Conservation (phyloP, 2,797 vertebrate species). For the Gastrophryne carolinensis region DNA sequence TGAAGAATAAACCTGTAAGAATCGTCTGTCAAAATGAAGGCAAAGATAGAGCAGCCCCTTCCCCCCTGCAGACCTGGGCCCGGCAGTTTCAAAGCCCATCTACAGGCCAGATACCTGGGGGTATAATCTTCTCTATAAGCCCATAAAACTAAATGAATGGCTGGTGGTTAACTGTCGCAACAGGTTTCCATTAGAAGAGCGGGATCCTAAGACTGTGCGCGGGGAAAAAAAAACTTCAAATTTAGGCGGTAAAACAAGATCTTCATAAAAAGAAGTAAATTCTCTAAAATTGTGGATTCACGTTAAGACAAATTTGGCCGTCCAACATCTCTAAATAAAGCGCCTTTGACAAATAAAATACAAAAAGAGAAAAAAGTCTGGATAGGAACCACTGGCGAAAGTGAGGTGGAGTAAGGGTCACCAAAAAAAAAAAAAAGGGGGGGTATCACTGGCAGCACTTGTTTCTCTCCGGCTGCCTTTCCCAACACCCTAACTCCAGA, state of each 20-base stretch:
- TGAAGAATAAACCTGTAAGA: too few species aligned
- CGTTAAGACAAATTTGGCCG: not conserved
- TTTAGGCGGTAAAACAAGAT: conserved; percentile 6
- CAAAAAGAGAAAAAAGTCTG: not conserved
- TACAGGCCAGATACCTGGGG: too few species aligned
- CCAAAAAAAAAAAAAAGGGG: not conserved
- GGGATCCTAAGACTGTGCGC: not conserved
- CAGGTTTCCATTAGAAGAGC: too few species aligned
- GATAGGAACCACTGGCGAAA: not conserved
- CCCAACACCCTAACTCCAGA: conserved; percentile 95
- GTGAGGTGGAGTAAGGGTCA: not conserved
- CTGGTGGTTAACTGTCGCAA: too few species aligned
- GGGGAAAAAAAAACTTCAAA: not conserved
- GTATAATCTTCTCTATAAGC: too few species aligned
- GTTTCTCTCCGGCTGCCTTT: conserved; percentile 27
- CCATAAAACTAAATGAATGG: too few species aligned
- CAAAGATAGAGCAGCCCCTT: too few species aligned
- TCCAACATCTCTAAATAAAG: not conserved
- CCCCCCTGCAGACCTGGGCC: not conserved
- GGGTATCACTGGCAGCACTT: not conserved
- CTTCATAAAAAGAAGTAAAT: conserved; percentile 17
- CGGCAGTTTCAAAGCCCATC: not conserved
- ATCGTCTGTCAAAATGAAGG: not conserved
- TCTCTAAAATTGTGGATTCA: conserved; percentile 8
- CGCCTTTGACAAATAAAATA: not conserved